Evolutionary conservation across 2,113 vertebrate species (phyloP).

Genomic region (Hiodon alosoides): DNA sequence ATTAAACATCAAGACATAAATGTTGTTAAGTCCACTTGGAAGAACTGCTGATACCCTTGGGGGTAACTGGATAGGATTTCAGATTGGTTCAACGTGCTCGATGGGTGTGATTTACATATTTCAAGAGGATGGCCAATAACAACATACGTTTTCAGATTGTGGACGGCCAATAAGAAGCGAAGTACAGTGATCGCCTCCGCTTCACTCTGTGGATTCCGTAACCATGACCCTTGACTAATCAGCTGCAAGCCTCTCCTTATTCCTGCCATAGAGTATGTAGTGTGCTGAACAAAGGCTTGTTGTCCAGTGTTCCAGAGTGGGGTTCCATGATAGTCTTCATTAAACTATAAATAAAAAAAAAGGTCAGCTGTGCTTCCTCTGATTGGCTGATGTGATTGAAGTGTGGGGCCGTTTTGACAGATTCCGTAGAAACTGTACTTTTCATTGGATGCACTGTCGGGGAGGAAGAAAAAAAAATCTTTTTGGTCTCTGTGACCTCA

Average conservation of each 20-base stretch:
- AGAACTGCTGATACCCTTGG: too few relatives aligned
- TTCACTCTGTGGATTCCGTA: background rate
- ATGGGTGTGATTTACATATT: background rate
- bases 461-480: slow-evolving; percentile 19
- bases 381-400: background rate
- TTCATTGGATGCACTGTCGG: slow-evolving; percentile 11
- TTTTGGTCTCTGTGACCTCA: slow-evolving; percentile 12
- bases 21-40: too few relatives aligned
- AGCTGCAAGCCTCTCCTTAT: background rate
- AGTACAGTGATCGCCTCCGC: background rate
- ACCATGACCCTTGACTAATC: background rate
- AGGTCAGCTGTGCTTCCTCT: too few relatives aligned
- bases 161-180: background rate
- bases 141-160: too few relatives aligned
- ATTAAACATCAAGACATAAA: too few relatives aligned
- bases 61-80: too few relatives aligned
- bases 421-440: background rate
- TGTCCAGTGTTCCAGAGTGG: background rate
- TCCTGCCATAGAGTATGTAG: background rate
- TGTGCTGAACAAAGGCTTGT: background rate
- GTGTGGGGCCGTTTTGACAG: slow-evolving; percentile 1
- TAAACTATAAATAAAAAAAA: too few relatives aligned
- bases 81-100: too few relatives aligned
- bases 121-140: too few relatives aligned
- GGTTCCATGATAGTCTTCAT: background rate